Evolutionary conservation across 2,113 vertebrate species (phyloP), one percentile per base, ranked within the genome.

Genomic region (Ptyas mucosa): DNA sequence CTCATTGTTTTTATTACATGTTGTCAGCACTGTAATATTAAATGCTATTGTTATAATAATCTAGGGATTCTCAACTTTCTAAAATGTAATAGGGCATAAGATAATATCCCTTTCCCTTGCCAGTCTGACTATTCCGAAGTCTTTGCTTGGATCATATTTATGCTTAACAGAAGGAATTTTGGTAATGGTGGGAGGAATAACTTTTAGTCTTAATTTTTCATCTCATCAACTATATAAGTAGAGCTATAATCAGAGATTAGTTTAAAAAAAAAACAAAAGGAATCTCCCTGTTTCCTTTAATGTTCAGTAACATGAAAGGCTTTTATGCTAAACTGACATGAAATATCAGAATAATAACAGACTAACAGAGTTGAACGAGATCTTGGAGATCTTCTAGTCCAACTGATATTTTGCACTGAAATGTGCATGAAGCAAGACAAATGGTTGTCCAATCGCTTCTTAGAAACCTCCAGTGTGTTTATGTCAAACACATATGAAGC

Each of bases 271-370:
- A 94, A 1, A 24, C 64, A 64, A 39, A 39, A 20, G 58, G 54
- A 86, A 26, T 4, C 0, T 0, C 0, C 10, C 0, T 0, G 0
- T 87, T 87, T 0, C 49, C 24, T 29, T 1, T 95, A 52, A 7
- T 87, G 1, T 24, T 81, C 75, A 81, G 11, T 2, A 93, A 49
- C 86, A 10, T 87, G 23, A 93, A 91, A 85, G 0, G 21, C 92
- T 39, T 39, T 46, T 85, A 39, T 88, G 2, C 85, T 89, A 1
- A 7, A 3, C 21, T 88, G 43, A 24, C 90, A 87, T 10, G 64
- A 29, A 49, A 21, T 58, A 93, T 93, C 86, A 61, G 57, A 61
- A 61, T 61, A 61, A 61, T 61, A 61, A 26, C 57, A 61, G 57
- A 61, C 26, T 61, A 61, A 61, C 24, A 61, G 1, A 58, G 57